Evolutionary conservation across 37 sponge, comb jelly and placozoan species (phyloP).

Genomic region (Lycopodina hypogea): DNA sequence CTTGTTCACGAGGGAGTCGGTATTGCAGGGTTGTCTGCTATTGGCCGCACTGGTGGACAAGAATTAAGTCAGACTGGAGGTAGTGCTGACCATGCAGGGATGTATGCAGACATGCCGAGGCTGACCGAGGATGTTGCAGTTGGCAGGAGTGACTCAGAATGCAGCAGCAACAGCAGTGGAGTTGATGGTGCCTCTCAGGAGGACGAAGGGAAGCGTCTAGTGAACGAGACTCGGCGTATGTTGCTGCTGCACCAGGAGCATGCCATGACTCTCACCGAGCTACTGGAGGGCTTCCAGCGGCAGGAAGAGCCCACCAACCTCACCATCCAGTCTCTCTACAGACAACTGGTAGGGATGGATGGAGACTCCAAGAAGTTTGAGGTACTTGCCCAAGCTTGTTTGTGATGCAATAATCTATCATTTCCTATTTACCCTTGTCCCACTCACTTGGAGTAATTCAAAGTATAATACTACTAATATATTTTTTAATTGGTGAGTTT

Average conservation of each 20-base stretch:
- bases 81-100: not conserved
- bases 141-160: not conserved
- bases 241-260: conserved; percentile 46
- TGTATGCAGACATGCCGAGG: not conserved
- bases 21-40: too few species aligned
- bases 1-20: too few species aligned
- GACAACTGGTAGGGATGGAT: conserved; percentile 11
- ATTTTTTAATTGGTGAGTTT: not conserved
- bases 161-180: not conserved
- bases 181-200: not conserved
- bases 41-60: too few species aligned
- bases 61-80: too few species aligned
- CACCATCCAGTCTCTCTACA: conserved; percentile 14
- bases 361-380: conserved; percentile 17
- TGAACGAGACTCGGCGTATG: conserved; percentile 55
- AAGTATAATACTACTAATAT: not conserved
- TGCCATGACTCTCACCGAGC: conserved; percentile 49
- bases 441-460: too few species aligned
- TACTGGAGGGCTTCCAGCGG: conserved; percentile 29
- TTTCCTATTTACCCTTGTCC: too few species aligned
- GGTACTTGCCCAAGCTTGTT: too few species aligned
- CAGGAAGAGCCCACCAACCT: conserved; percentile 44
- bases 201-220: conserved; percentile 36
- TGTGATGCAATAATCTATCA: too few species aligned
- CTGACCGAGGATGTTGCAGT: not conserved